These are phyloP conservation scores for Melanargia galathea DNA, from an alignment of 2,888 invertebrate species.

Conservation along the genomic window DNA sequence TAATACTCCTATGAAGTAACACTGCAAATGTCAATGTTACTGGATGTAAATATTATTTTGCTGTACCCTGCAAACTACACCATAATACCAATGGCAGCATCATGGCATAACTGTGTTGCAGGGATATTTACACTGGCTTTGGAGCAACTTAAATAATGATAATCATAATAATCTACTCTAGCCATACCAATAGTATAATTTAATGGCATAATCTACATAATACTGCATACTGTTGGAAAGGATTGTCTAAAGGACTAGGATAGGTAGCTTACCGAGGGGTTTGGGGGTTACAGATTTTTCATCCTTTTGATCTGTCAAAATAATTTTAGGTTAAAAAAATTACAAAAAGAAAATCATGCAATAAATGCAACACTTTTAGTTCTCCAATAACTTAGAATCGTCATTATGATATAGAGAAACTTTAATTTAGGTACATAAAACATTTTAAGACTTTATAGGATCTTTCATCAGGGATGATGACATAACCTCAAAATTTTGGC, in stretches of 20 bases:
- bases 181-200: no score
- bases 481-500: conserved; percentile 44
- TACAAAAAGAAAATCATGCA: not conserved
- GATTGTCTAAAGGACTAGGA: conserved; percentile 34
- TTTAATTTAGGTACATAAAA: not conserved
- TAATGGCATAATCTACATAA: no score
- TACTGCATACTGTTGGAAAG: not conserved
- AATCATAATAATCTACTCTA: no score
- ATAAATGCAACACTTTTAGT: not conserved
- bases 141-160: not conserved
- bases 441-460: not conserved
- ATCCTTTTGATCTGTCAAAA: conserved; percentile 58
- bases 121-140: conserved; percentile 21
- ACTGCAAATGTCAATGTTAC: conserved; percentile 25
- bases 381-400: not conserved
- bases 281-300: conserved; percentile 53
- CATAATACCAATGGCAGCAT: conserved; percentile 28
- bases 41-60: conserved; percentile 41
- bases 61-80: conserved; percentile 49
- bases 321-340: conserved; percentile 4
- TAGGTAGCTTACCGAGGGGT: conserved; percentile 66
- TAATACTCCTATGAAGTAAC: conserved; percentile 38
- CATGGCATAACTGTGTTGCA: not conserved
- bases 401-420: not conserved
- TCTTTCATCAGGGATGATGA: conserved; percentile 58